Base-by-base conservation (phyloP, 2,888 invertebrate genomes). In the Carpatolechia fugitivella region DNA sequence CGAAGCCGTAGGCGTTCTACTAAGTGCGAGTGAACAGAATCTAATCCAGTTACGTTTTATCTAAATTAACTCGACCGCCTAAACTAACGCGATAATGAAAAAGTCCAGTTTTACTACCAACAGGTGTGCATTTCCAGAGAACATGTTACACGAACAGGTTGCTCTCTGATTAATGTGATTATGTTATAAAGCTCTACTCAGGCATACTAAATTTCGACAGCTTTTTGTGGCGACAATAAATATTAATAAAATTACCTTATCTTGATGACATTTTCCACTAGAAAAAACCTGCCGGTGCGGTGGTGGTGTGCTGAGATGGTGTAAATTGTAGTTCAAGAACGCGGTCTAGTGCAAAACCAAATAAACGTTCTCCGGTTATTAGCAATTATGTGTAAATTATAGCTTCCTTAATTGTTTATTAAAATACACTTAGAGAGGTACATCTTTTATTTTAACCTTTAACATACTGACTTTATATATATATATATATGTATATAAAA, bases 1-100 rank as follows among this genome's bases (percentile, higher is more conserved):
- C 14, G 36, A 20, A 36, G 16, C 63, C 61, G 65, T 62, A 60
- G 65, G 66, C 68, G 72, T 68, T 69, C 65, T 68, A 65, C 71
- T 72, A 75, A 78, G 77, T 74, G 65, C 69, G 66, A 77, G 77
- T 73, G 77, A 76, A 76, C 76, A 72, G 74, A 67, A 62, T 57
- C 69, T 74, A 75, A 76, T 74, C 74, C 72, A 65, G 72, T 75
- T 73, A n/a, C 72, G 66, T 71, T 68, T 64, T 62, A 63, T 68
- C 63, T 69, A 60, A 65, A 74, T 70, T 30, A 38, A 36, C 38
- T 36, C 20, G 38, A 56, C 52, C 31, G 47, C 44, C 29, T 51
- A 47, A 56, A 56, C 44, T 55, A 33, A 49, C 48, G 51, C 18
- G 51, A 44, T 44, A 47, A 48, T 40, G 36, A 47, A 52, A 33